Conservation (phyloP, 2,797 vertebrate genomes). For the Hapalemur alaotrensis region DNA sequence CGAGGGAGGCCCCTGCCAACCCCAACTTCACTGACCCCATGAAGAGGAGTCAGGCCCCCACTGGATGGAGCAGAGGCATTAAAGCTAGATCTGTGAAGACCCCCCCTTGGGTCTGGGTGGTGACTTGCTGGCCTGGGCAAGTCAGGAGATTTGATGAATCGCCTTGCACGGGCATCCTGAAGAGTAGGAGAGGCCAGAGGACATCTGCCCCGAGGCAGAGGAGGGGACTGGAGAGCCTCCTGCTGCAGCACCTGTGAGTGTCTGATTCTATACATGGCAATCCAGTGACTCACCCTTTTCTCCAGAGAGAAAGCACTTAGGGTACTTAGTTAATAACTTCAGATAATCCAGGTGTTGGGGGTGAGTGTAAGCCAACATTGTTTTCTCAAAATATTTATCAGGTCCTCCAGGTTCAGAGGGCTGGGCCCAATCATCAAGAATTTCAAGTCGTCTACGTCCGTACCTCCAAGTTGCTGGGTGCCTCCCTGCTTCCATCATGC, state of each 20-base stretch:
- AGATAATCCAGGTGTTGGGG: not conserved
- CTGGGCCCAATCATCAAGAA: not conserved
- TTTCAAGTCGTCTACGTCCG: not conserved
- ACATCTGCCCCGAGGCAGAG: not conserved
- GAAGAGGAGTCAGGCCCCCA: not conserved
- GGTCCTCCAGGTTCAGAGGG: not conserved
- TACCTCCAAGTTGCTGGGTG: not conserved
- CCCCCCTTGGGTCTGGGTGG: not conserved
- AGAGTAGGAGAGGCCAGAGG: not conserved
- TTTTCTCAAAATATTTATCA: constrained; percentile 16
- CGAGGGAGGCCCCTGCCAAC: not conserved
- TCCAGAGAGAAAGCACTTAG: not conserved
- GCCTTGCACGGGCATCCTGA: not conserved
- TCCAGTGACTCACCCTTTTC: constrained; percentile 36
- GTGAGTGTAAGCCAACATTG: not conserved
- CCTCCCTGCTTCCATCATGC: not conserved
- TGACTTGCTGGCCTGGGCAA: not conserved
- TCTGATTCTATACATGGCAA: not conserved
- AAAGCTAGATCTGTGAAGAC: not conserved
- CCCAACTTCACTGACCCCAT: not conserved
- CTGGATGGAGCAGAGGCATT: not conserved
- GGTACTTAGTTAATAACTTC: not conserved
- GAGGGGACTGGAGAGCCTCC: not conserved
- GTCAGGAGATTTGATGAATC: not conserved
- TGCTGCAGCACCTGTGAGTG: not conserved